These are phyloP conservation scores for Himalopsyche kuldschensis DNA, from an alignment of 2,888 invertebrate genomes.

Conservation along the genomic window DNA sequence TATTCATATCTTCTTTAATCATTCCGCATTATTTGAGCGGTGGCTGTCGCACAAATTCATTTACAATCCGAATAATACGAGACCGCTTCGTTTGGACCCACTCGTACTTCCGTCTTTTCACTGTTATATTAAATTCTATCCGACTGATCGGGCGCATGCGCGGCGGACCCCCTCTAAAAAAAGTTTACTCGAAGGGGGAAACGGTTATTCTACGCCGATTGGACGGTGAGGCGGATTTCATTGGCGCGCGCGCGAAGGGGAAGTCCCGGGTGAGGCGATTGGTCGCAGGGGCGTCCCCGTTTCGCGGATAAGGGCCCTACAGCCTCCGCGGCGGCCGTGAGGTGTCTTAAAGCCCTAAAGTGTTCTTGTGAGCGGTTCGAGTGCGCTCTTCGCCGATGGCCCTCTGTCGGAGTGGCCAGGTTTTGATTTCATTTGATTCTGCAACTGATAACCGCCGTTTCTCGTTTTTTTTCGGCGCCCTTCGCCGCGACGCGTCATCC, in stretches of 20 bases:
- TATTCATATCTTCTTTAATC: slow-evolving; percentile 13
- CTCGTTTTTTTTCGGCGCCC: slow-evolving; percentile 27
- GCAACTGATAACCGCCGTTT: slow-evolving; percentile 38
- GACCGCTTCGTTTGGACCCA: slow-evolving; percentile 29
- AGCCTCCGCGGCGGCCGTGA: slow-evolving; percentile 23
- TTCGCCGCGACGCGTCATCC: slow-evolving; percentile 6
- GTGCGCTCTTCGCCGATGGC: slow-evolving; percentile 39
- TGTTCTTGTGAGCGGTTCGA: slow-evolving; percentile 38
- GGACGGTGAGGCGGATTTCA: background rate
- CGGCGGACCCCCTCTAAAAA: background rate
- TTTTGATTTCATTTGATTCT: slow-evolving; percentile 41
- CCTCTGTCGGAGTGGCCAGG: slow-evolving; percentile 41
- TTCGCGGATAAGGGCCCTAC: slow-evolving; percentile 43
- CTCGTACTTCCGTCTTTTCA: slow-evolving; percentile 27
- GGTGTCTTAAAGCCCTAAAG: slow-evolving; percentile 40
- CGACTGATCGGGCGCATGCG: slow-evolving; percentile 8
- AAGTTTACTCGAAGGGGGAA: background rate
- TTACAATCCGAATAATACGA: slow-evolving; percentile 29
- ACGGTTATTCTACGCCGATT: background rate
- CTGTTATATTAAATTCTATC: slow-evolving; percentile 24
- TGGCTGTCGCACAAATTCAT: slow-evolving; percentile 10
- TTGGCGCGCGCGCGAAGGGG: slow-evolving; percentile 2
- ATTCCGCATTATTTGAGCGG: slow-evolving; percentile 15
- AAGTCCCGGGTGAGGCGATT: slow-evolving; percentile 10
- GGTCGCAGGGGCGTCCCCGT: slow-evolving; percentile 58